Base-by-base conservation (phyloP, 1,140 invertebrate genomes). In the Hyposmocoma kahamanoa region DNA sequence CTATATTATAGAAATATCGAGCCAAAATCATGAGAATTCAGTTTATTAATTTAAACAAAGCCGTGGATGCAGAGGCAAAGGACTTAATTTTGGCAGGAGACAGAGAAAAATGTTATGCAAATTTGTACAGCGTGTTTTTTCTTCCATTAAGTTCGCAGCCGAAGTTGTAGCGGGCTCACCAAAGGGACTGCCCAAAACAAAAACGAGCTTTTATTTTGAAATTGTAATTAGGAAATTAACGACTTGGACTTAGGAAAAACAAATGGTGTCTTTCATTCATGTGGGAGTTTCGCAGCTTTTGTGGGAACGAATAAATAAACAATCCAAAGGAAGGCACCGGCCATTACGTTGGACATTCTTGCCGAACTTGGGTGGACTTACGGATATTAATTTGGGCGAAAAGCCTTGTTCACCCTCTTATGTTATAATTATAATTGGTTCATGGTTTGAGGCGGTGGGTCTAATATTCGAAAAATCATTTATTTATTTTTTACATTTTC, bases 61-160 rank as follows among this genome's bases (percentile, higher is more conserved):
- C 67, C 57, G 65, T 69, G 56, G 59, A 72, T 72, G 66, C 66
- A 59, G 63, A 60, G 64, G 59, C 53, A 57, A 57, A 72, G 53
- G 62, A 72, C 72, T 76, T 79, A 81, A 84, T 82, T 82, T 81
- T 46, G 67, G 72, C 57, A 53, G 57, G 53, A 77, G 67, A 68
- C 66, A 74, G 73, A 67, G 72, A 79, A 79, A 81, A 84, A 84
- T 76, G 73, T 75, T 78, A 84, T 83, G 79, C 66, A 83, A 84
- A 83, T 84, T 84, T 83, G 77, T 84, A 83, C 81, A 76, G 59
- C 62, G 73, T 80, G 77, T 80, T 84, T 78, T 82, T 84, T 80
- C 72, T 78, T 78, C 72, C 79, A 80, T 84, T 84, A 84, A 78
- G 65, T 69, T 75, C 67, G 67, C 63, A 60, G 61, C 55, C 59